Evolutionary conservation across 2,888 invertebrate species (phyloP), one percentile per base, ranked within the genome.

Genomic region (Eupithecia exiguata): DNA sequence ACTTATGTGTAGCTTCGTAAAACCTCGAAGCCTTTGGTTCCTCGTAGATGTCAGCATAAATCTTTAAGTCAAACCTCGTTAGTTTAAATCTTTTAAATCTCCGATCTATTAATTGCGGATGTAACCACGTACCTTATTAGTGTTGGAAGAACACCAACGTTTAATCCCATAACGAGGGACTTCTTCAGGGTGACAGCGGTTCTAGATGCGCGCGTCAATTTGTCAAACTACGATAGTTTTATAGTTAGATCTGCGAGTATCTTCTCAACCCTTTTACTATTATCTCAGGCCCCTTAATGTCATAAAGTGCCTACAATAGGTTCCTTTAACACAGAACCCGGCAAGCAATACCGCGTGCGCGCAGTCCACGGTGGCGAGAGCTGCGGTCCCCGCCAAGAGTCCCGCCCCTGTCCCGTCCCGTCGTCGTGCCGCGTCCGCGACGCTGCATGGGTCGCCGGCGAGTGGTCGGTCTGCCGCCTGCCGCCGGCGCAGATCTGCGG

Each of bases 401-500:
- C 92, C 0, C 92, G 95, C 12, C 92, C 91, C 69, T 95, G 96
- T 72, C 92, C 92, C 58, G 88, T 90, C 53, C 89, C 93, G 43
- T 88, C 84, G 71, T 90, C 88, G 81, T 92, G 90, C 78, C 89
- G 84, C 70, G 85, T 87, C 71, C 89, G 91, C 4, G 89, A 88
- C 77, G 89, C 93, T 36, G 80, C 86, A 46, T 95, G 95, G 95
- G 87, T 91, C 49, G 84, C 93, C 12, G 95, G 95, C 53, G 92
- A 92, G 74, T 96, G 96, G 96, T 91, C 91, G 79, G 88, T 91
- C 5, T 95, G 95, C 80, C 89, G 91, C 0, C 84, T 95, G 78
- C 94, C 95, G 1, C 92, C 93, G 0, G 88, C 85, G 10, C 89
- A 91, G 58, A 85, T 89, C 9, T 95, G 95, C 74, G 95, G 95